These are phyloP conservation scores for Tonatia bakeri DNA, from an alignment of 2,113 vertebrate species.

Conservation along the genomic window DNA sequence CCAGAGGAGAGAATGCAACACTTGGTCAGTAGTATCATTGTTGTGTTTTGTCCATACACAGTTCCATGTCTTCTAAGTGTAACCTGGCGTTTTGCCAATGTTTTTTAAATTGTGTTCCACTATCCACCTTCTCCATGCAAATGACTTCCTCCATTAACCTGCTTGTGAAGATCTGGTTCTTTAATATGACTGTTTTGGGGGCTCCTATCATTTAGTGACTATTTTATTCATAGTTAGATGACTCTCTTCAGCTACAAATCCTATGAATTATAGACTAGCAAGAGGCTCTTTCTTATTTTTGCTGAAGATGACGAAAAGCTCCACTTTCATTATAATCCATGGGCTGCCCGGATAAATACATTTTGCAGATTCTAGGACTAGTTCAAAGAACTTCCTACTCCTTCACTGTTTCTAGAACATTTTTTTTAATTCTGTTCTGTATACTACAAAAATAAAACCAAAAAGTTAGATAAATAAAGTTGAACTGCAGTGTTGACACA, in stretches of 20 bases:
- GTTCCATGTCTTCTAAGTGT: not conserved
- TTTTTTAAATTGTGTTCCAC: not conserved
- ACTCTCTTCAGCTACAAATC: not conserved
- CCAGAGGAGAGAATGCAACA: not conserved
- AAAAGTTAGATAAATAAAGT: not conserved
- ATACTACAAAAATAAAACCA: not conserved
- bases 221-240: constrained; percentile 42
- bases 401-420: not conserved
- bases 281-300: not conserved
- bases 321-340: constrained; percentile 62
- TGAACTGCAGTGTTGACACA: not conserved
- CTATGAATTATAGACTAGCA: constrained; percentile 26
- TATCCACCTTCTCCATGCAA: not conserved
- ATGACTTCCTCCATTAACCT: not conserved
- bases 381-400: constrained; percentile 1
- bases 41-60: not conserved
- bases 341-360: constrained; percentile 62
- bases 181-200: constrained; percentile 43
- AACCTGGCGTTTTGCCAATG: not conserved
- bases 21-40: not conserved
- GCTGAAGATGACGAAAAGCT: constrained; percentile 51
- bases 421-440: not conserved
- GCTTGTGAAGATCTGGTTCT: not conserved
- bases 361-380: not conserved
- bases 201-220: not conserved